Evolutionary conservation across 2,113 vertebrate genomes (phyloP).

Genomic region (Coreoperca whiteheadi): DNA sequence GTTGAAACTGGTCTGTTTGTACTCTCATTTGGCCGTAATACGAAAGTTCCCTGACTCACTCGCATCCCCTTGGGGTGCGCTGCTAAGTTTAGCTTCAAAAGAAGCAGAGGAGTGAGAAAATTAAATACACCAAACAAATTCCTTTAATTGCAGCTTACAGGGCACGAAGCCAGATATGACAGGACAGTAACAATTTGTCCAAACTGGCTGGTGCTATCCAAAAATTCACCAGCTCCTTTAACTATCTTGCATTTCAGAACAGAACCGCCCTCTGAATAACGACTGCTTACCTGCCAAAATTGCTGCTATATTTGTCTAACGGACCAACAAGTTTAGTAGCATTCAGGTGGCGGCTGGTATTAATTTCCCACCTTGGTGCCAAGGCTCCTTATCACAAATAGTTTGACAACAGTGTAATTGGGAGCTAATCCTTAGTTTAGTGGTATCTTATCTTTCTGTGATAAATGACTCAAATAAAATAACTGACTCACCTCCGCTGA

Average conservation of each 20-base stretch:
- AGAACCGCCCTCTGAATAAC: conserved; percentile 16
- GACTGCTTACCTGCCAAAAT: conserved; percentile 38
- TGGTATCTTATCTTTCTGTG: conserved; percentile 51
- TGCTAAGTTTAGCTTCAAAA: conserved; percentile 49
- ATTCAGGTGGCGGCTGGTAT: conserved; percentile 56
- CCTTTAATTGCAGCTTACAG: conserved; percentile 45
- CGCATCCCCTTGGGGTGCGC: conserved; percentile 32
- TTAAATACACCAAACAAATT: conserved; percentile 40
- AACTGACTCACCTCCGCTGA: conserved; percentile 61
- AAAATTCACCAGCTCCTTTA: conserved; percentile 22
- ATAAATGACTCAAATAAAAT: conserved; percentile 65
- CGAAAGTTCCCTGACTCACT: conserved; percentile 55
- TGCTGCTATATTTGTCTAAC: conserved; percentile 24
- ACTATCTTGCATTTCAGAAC: conserved; percentile 7
- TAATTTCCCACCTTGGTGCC: conserved; percentile 47
- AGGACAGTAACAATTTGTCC: conserved; percentile 20
- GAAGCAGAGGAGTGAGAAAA: conserved; percentile 38
- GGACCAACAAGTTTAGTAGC: conserved; percentile 50
- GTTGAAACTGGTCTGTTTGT: conserved; percentile 48
- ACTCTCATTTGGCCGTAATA: conserved; percentile 45
- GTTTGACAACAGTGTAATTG: conserved; percentile 65
- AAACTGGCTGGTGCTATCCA: background rate
- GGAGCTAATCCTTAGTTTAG: conserved; percentile 61
- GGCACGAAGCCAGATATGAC: conserved; percentile 12
- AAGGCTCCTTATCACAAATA: conserved; percentile 56